These are phyloP conservation scores for Odobenus rosmarus DNA, from an alignment of 2,113 vertebrate genomes.

Conservation along the genomic window DNA sequence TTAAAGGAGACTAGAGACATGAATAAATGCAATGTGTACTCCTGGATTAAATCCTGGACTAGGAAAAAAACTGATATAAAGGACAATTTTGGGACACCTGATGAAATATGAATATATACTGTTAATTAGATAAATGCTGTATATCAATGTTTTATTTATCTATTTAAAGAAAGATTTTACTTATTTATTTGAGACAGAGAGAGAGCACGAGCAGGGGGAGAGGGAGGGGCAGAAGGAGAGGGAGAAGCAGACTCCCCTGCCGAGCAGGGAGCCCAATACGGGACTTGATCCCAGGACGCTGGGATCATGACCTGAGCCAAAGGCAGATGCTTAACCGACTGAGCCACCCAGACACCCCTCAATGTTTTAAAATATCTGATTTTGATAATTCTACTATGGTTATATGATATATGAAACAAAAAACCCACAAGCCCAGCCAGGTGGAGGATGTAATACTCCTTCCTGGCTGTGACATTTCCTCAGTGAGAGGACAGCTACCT, in stretches of 20 bases:
- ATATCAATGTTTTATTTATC: not conserved
- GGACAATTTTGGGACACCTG: not conserved
- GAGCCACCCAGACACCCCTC: not conserved
- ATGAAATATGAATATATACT: constrained; percentile 8
- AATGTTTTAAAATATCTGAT: not conserved
- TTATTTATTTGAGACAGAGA: not conserved
- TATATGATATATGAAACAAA: not conserved
- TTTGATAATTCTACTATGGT: not conserved
- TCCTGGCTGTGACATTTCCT: not conserved
- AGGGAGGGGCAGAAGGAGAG: too few relatives aligned
- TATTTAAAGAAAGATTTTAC: not conserved
- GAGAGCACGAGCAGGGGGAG: not conserved
- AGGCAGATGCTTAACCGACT: not conserved
- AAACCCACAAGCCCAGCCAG: not conserved
- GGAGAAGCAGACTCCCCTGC: not conserved
- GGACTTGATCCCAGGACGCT: not conserved
- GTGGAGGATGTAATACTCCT: not conserved
- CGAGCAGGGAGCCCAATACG: not conserved
- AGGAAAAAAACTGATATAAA: not conserved
- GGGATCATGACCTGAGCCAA: not conserved
- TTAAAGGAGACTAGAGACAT: not conserved
- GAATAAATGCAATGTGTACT: not conserved
- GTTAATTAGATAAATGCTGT: not conserved
- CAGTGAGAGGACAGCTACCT: not conserved
- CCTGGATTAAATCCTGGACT: not conserved